Evolutionary conservation across 1,140 invertebrate species (phyloP), one percentile per base, ranked within the genome.

Genomic region (Helicoverpa armigera): DNA sequence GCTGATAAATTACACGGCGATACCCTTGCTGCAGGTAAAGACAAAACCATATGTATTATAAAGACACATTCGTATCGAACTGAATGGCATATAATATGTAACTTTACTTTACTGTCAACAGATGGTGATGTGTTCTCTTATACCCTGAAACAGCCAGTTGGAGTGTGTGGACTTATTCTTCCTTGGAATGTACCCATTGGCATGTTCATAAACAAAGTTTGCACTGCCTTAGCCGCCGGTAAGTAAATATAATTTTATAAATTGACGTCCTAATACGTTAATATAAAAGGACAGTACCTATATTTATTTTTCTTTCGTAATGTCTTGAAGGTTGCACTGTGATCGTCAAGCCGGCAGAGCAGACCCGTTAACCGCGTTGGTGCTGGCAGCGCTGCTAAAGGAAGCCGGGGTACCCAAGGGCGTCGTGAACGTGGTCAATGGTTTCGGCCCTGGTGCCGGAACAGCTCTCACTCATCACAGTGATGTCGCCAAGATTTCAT

Each of bases 401-500:
- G 96, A 97, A 90, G 96, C 96, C 85, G 97, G 97, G 9, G 96
- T 97, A 83, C 97, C 97, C 2, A 82, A 92, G n/a, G 97, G 97
- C 43, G 96, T 97, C 0, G 82, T 97, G 0, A 97, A 97, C 82
- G 88, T 97, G 43, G 85, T 93, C 16, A 85, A 86, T 3, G 96
- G 96, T 3, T 96, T 94, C 87, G 97, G 97, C 2, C 94, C 94
- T 10, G 96, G 95, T 16, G 96, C 96, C n/a, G 97, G 97, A 54
- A 29, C 48, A 48, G 95, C 94, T 48, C 69, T 72, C 14, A 72
- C 69, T 50, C 69, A 72, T 96, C 98, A 99, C 90, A 90, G 92
- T 48, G 96, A 97, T 85, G 97, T 99, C 2, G 97, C 98, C 82
- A 98, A 98, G 94, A 96, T 98, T 96, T 99, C 89, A 2, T 92